Evolutionary conservation across 2,888 invertebrate species (phyloP).

Genomic region (Ashinkailepas kermadecensis): DNA sequence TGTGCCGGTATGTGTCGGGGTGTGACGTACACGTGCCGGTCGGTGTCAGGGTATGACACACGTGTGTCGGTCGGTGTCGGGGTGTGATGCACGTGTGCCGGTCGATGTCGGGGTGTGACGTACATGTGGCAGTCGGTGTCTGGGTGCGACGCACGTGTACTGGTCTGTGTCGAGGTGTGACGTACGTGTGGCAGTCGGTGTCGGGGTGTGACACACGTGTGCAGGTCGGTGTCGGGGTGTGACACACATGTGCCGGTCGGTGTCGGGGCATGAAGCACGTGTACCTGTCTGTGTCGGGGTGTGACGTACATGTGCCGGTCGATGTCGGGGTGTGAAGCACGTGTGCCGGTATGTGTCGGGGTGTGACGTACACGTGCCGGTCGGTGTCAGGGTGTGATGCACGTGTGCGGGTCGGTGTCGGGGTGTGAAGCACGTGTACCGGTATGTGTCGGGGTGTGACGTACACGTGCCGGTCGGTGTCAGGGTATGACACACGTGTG

Average conservation of each 20-base stretch:
- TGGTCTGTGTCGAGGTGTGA: not conserved
- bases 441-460: not conserved
- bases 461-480: not conserved
- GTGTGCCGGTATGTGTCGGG: not conserved
- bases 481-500: not conserved
- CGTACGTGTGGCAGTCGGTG: too few species aligned
- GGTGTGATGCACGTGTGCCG: not conserved
- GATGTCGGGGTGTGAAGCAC: not conserved
- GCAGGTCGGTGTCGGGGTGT: too few species aligned
- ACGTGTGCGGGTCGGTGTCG: constrained; percentile 50
- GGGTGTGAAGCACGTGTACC: constrained; percentile 39
- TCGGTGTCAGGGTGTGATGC: not conserved
- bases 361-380: not conserved
- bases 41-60: not conserved
- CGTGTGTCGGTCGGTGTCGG: not conserved
- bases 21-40: not conserved
- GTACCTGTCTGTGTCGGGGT: not conserved
- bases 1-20: too few species aligned
- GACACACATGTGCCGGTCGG: not conserved
- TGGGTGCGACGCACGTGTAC: too few species aligned
- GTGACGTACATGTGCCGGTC: not conserved
- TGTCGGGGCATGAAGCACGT: constrained; percentile 39
- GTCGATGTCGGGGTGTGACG: too few species aligned
- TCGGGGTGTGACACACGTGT: too few species aligned
- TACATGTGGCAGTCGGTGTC: too few species aligned